Conservation (phyloP, 2,113 vertebrate genomes). For the Papio anubis region DNA sequence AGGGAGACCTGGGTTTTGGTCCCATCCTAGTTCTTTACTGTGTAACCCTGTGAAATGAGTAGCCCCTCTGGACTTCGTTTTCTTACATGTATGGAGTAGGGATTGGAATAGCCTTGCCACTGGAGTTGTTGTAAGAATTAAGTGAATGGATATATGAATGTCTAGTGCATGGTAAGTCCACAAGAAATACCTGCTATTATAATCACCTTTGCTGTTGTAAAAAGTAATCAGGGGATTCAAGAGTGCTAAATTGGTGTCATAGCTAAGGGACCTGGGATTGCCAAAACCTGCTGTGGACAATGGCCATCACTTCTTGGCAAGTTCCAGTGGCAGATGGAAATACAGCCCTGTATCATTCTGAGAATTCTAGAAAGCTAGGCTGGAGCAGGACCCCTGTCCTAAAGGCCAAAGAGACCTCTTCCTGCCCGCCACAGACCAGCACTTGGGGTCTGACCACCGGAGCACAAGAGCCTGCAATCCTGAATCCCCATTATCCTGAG, state of each 20-base stretch:
- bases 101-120: background rate
- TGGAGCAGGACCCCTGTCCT: background rate
- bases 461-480: background rate
- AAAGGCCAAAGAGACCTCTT: background rate
- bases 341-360: background rate
- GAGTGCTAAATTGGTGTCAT: background rate
- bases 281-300: background rate
- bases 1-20: background rate
- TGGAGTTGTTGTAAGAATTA: background rate
- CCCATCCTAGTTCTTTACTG: background rate
- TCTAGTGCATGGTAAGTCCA: background rate
- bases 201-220: background rate
- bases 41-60: background rate
- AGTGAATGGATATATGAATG: background rate
- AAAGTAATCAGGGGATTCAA: background rate
- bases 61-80: background rate
- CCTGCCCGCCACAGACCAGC: background rate
- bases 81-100: background rate
- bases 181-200: background rate
- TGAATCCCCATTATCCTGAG: background rate
- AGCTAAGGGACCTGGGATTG: background rate
- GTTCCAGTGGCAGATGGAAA: background rate
- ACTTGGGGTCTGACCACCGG: background rate
- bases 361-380: background rate
- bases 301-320: background rate